phyloP scores from a whole-genome alignment of 1,140 invertebrate genomes.

The Drosophila pachea region DNA sequence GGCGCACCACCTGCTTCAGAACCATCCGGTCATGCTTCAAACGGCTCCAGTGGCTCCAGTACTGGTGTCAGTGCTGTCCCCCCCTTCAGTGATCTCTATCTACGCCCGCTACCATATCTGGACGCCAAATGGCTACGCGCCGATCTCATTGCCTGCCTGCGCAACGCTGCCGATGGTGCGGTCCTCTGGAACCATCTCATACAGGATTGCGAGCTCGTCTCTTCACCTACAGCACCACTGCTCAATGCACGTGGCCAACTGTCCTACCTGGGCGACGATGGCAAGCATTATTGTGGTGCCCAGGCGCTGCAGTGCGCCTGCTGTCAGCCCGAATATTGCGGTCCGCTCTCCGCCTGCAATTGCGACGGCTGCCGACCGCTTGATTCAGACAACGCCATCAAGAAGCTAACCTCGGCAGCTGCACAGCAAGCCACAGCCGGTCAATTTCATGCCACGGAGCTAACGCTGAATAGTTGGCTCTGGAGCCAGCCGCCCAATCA shows the following conservation, averaged over 20 bases:
- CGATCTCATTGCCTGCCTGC: conserved; percentile 74
- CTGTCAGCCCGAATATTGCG: conserved; percentile 73
- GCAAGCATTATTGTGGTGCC: conserved; percentile 77
- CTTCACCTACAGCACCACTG: conserved; percentile 57
- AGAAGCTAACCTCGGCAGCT: conserved; percentile 63
- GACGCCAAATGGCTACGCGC: conserved; percentile 77
- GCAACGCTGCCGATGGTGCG: conserved; percentile 63
- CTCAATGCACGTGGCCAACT: conserved; percentile 66
- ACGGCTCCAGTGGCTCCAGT: background rate
- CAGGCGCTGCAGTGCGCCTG: conserved; percentile 70
- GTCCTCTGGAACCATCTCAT: conserved; percentile 77
- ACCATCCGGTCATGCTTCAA: background rate
- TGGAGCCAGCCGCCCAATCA: conserved; percentile 72
- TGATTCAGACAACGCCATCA: conserved; percentile 74
- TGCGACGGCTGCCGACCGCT: conserved; percentile 68
- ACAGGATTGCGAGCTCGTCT: conserved; percentile 76
- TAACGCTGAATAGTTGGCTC: conserved; percentile 69
- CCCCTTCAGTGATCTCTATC: conserved; percentile 58
- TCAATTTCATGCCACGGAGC: conserved; percentile 61
- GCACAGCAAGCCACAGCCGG: conserved; percentile 55
- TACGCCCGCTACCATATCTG: conserved; percentile 72
- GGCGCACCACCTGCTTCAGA: conserved; percentile 15
- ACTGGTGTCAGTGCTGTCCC: conserved; percentile 14
- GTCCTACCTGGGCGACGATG: conserved; percentile 75
- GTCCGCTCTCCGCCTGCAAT: conserved; percentile 75